Base-by-base conservation (phyloP, 2,888 invertebrate genomes). In the Melinaea menophilus region DNA sequence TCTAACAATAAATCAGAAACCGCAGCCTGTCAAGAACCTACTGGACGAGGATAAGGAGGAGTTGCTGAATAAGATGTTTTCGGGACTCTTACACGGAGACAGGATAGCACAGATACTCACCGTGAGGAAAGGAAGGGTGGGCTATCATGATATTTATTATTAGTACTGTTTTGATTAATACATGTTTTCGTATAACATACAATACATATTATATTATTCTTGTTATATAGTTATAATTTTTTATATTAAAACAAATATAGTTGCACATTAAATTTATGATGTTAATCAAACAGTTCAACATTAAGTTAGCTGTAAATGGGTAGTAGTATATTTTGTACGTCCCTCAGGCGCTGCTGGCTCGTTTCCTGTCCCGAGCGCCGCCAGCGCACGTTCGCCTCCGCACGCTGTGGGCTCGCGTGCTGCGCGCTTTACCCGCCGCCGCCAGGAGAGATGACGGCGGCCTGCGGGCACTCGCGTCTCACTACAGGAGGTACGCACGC, bases 51-150 rank as follows among this genome's bases (percentile, higher is more conserved):
- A 92, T 69, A 91, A 90, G 57, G 92, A 92, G 5, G 93, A 93
- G 45, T 87, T 96, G 54, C 86, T 95, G 34, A 92, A 91, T 66
- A 94, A 93, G 68, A 92, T 96, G 74, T 91, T 94, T 67, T 88
- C 90, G 0, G 93, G 94, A 0, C 78, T 95, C 35, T 80, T 94
- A 41, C 92, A 93, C 66, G 93, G 94, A 3, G 96, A 96, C 60
- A 93, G 95, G 73, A 86, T 96, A 64, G 85, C 93, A 35, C 93
- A 94, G 74, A 94, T 96, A 89, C 86, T 97, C 78, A 93, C 93
- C 70, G 95, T 97, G 56, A 92, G 96, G 71, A 97, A 97, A 79
- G 97, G 97, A 75, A 94, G 95, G 92, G 96, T 96, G 59, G 77
- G 84, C 73, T 5, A n/a, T 45, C 9, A 59, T 48, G 5, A 48